phyloP scores from a whole-genome alignment of 2,797 vertebrate genomes.

The Protonibea diacanthus region DNA sequence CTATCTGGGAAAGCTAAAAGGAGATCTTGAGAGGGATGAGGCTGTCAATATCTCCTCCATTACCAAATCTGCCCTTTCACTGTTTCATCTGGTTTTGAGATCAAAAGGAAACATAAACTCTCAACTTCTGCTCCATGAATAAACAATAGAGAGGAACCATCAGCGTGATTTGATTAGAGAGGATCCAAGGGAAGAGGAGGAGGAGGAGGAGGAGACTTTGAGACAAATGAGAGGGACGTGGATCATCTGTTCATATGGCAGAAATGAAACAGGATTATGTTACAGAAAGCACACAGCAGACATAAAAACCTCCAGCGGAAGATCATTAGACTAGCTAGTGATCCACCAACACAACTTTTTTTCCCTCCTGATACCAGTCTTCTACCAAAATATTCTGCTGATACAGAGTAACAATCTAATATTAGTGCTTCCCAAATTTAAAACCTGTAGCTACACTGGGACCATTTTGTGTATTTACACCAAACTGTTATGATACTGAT shows the following conservation, averaged over 20 bases:
- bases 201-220: not conserved
- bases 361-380: not conserved
- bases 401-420: not conserved
- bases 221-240: slow-evolving; percentile 7
- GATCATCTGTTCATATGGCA: not conserved
- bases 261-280: slow-evolving; percentile 2
- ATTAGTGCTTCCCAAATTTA: not conserved
- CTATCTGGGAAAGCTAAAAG: slow-evolving; percentile 7
- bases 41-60: not conserved
- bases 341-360: not conserved
- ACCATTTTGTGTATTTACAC: not conserved
- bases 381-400: not conserved
- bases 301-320: not conserved
- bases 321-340: not conserved
- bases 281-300: not conserved
- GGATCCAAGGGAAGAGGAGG: not conserved
- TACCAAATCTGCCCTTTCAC: slow-evolving; percentile 5
- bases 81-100: slow-evolving; percentile 1
- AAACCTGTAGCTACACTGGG: not conserved
- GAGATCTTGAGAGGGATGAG: slow-evolving; percentile 49
- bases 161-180: not conserved
- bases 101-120: not conserved
- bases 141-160: not conserved
- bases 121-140: not conserved
- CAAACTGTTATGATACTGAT: not conserved